Conservation (phyloP, 2,797 vertebrate species). For the Macroramphosus scolopax region DNA sequence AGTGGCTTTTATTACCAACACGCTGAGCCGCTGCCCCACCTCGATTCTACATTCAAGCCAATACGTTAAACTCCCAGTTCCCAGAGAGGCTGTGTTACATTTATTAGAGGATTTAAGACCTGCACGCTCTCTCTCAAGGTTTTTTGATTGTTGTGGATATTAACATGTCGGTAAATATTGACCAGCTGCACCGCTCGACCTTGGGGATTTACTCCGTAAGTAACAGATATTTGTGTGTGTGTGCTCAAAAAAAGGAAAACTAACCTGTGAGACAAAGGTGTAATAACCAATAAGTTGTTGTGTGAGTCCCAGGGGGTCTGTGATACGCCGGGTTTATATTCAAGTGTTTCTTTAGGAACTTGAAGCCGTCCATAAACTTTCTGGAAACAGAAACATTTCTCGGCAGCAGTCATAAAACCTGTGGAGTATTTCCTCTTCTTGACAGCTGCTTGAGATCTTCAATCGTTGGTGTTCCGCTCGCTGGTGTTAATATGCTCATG, state of each 20-base stretch:
- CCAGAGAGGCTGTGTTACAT: too few species aligned
- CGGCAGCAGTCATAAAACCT: neutral
- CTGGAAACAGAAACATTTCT: too few species aligned
- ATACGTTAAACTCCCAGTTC: too few species aligned
- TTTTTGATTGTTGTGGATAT: constrained; percentile 17
- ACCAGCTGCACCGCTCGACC: constrained; percentile 77
- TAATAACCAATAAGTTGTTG: too few species aligned
- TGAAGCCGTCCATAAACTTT: too few species aligned
- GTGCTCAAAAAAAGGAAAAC: neutral
- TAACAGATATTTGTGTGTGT: constrained; percentile 9
- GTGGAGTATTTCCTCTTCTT: constrained; percentile 3
- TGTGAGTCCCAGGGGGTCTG: too few species aligned
- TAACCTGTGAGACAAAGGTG: neutral
- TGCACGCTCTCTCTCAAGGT: neutral
- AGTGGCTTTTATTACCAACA: constrained; percentile 57
- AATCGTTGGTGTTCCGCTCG: too few species aligned
- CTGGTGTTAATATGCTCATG: too few species aligned
- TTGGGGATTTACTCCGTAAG: constrained; percentile 78
- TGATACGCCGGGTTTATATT: too few species aligned
- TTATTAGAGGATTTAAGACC: too few species aligned
- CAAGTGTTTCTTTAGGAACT: too few species aligned
- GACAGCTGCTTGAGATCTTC: too few species aligned
- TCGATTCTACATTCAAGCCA: constrained; percentile 18
- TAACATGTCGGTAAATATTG: constrained; percentile 69
- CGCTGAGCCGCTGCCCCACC: constrained; percentile 21